Conservation (phyloP, 2,888 invertebrate genomes). For the Drosophila siamana region DNA sequence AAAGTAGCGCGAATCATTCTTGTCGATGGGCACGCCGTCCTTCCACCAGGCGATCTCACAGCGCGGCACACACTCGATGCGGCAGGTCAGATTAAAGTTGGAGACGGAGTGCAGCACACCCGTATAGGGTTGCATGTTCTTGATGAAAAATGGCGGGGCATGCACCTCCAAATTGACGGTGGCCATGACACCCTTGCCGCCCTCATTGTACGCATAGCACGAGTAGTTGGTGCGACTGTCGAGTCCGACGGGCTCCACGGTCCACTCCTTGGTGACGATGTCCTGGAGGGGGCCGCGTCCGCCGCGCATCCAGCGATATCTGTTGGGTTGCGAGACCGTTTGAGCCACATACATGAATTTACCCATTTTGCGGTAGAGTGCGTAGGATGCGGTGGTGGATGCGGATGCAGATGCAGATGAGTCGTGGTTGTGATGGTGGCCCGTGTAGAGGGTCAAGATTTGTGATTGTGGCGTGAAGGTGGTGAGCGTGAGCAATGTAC, state of each 20-base stretch:
- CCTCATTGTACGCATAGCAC: conserved; percentile 94
- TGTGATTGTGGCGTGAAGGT: conserved; percentile 83
- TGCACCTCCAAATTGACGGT: conserved; percentile 90
- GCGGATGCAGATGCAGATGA: conserved; percentile 47
- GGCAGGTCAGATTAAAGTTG: conserved; percentile 92
- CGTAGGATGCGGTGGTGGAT: conserved; percentile 49
- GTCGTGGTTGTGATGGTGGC: conserved; percentile 44
- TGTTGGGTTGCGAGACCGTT: conserved; percentile 83
- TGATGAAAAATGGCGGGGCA: conserved; percentile 95
- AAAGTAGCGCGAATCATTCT: conserved; percentile 88
- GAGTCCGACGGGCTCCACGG: conserved; percentile 92
- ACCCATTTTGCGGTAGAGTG: conserved; percentile 83
- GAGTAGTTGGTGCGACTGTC: conserved; percentile 95
- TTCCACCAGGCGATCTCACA: conserved; percentile 95
- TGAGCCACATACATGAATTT: conserved; percentile 83
- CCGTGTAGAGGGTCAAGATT: conserved; percentile 82
- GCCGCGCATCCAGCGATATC: conserved; percentile 93
- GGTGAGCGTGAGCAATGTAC: conserved; percentile 83
- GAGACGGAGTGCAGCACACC: conserved; percentile 91
- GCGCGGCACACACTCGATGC: conserved; percentile 95
- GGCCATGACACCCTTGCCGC: conserved; percentile 91
- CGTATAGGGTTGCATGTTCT: conserved; percentile 92
- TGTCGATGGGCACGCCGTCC: conserved; percentile 89
- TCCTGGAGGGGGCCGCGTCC: conserved; percentile 90
- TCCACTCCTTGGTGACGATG: conserved; percentile 91